Evolutionary conservation across 2,113 vertebrate species (phyloP).

Genomic region (Pipa parva): DNA sequence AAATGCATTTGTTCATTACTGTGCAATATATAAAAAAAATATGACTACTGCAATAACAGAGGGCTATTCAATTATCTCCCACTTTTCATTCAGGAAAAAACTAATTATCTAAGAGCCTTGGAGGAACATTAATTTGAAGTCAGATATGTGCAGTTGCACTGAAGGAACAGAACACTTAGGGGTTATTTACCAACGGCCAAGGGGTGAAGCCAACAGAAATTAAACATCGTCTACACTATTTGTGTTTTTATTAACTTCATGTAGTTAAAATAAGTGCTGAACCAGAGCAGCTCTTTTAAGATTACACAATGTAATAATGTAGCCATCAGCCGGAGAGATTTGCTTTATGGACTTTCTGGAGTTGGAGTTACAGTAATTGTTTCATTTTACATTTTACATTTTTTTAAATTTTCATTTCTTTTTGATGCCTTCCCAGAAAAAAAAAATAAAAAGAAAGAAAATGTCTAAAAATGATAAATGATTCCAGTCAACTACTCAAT

Average conservation of each 20-base stretch:
- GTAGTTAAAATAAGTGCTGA: constrained; percentile 1
- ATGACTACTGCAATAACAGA: constrained; percentile 2
- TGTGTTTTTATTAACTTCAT: constrained; percentile 25
- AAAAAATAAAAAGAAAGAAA: too few species aligned
- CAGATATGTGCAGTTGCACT: constrained; percentile 12
- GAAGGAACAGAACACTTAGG: constrained; percentile 16
- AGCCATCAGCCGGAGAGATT: constrained; percentile 11
- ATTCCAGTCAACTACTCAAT: too few species aligned
- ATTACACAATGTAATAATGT: constrained; percentile 5
- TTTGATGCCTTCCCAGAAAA: too few species aligned
- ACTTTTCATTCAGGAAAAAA: constrained; percentile 22
- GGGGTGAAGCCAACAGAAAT: constrained; percentile 7
- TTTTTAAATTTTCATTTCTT: too few species aligned
- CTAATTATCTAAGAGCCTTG: constrained; percentile 19
- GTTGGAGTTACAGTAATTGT: too few species aligned
- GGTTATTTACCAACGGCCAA: constrained; percentile 16
- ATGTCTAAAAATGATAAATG: too few species aligned
- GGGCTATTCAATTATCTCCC: constrained; percentile 12
- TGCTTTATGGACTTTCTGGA: constrained; percentile 1
- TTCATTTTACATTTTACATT: constrained; percentile 11
- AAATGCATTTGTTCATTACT: background rate
- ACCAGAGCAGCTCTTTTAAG: constrained; percentile 1
- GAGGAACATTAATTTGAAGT: constrained; percentile 22
- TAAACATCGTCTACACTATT: constrained; percentile 20
- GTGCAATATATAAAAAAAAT: background rate